Evolutionary conservation across 1,140 invertebrate species (phyloP), one percentile per base, ranked within the genome.

Genomic region (Gryon sp.): DNA sequence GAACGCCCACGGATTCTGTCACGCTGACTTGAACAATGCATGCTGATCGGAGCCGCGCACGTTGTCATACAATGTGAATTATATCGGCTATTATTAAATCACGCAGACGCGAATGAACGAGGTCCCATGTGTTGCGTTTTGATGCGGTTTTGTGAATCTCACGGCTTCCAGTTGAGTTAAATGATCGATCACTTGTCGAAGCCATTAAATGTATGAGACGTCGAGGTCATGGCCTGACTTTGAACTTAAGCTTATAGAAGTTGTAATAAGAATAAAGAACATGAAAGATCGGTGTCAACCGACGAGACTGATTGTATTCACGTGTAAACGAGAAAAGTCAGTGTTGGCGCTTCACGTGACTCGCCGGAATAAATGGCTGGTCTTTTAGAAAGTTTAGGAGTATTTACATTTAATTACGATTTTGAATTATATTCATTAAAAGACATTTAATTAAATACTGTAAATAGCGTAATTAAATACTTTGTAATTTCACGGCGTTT

Each of bases 31-130:
- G 80, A 77, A 82, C 81, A 84, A 83, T 84, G 80, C 79, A 70
- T 74, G 78, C 77, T 76, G 79, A 74, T 73, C 78, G 22, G 69
- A 76, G 79, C 79, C 78, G 79, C 70, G 78, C 66, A 78, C 81
- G 79, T 75, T 81, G 82, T 81, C 81, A 78, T 73, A 66, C 78
- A 66, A 74, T 66, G 78, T 84, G 81, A 83, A 84, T 84, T 84
- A 83, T 81, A 72, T 63, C 76, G 45, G 53, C 76, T 78, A 78
- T 83, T 82, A 84, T 84, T 84, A 83, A 84, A 82, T 73, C 74
- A 60, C 69, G 73, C 53, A 41, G 52, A 70, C 48, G 59, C 65
- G 22, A 63, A 60, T 65, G 57, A 59, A 32, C 62, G 50, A 40
- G 36, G n/a, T n/a, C 14, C 28, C 20, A 34, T 50, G 34, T 48